Evolutionary conservation across 1,140 invertebrate genomes (phyloP).

Genomic region (Drosophila bocki): DNA sequence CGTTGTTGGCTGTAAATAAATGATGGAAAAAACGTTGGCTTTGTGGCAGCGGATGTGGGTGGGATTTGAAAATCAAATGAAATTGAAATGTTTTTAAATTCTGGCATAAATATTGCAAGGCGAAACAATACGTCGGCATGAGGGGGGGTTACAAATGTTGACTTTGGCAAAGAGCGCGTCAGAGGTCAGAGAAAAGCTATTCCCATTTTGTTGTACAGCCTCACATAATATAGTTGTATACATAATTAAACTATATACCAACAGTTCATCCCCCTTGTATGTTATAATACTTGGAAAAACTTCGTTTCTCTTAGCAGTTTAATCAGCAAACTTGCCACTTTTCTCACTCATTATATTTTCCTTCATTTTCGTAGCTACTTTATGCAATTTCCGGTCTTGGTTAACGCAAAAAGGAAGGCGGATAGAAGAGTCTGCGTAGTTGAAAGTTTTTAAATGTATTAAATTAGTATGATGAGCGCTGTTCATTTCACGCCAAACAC

Average conservation of each 20-base stretch:
- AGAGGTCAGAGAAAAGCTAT: not conserved
- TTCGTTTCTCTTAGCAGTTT: conserved; percentile 5
- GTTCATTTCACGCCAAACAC: conserved; percentile 50
- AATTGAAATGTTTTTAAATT: conserved; percentile 52
- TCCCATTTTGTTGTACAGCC: not conserved
- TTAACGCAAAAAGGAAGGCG: not conserved
- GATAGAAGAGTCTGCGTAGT: conserved; percentile 20
- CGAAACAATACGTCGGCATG: conserved; percentile 6
- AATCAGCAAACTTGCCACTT: conserved; percentile 24
- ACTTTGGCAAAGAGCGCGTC: conserved; percentile 2
- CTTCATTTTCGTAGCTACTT: conserved; percentile 5
- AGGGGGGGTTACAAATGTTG: conserved; percentile 1
- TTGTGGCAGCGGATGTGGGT: conserved; percentile 34
- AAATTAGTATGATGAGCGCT: conserved; percentile 67
- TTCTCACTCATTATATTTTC: conserved; percentile 8
- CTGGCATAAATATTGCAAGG: conserved; percentile 32
- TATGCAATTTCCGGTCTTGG: not conserved
- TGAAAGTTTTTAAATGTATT: conserved; percentile 73
- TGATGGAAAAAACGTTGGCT: conserved; percentile 27
- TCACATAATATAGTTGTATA: not conserved
- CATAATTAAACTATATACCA: conserved; percentile 4
- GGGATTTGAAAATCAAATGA: conserved; percentile 49
- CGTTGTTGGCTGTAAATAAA: conserved; percentile 54
- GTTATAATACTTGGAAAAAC: not conserved
- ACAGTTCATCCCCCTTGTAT: not conserved